Evolutionary conservation across 1,140 invertebrate genomes (phyloP), one percentile per base, ranked within the genome.

Genomic region (Apocrypta bakeri): DNA sequence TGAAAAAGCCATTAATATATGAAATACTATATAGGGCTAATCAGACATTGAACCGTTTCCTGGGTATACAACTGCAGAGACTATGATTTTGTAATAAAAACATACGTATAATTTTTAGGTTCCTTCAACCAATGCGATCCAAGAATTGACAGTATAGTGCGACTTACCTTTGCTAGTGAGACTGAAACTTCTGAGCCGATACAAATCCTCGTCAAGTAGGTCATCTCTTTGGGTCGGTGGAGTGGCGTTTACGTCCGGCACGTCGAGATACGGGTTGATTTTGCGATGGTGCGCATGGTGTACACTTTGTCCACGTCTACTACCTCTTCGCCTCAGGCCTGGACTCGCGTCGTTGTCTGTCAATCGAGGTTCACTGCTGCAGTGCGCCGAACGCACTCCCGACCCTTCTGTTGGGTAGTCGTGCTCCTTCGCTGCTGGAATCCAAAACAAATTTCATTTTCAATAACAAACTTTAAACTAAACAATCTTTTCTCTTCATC

Each of bases 121-220:
- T n/a, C n/a, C n/a, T n/a, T n/a, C n/a, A n/a, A n/a, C n/a, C n/a
- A n/a, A n/a, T n/a, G n/a, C n/a, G n/a, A n/a, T n/a, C n/a, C n/a
- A n/a, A n/a, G n/a, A n/a, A n/a, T n/a, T n/a, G n/a, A n/a, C n/a
- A n/a, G n/a, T n/a, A n/a, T n/a, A n/a, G n/a, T n/a, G n/a, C 12
- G 37, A 81, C 85, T 76, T 95, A 94, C 97, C 97, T 94, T 98
- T 98, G 79, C 95, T 94, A 72, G 97, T 98, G 86, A 97, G 95
- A 90, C 96, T 97, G 92, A 98, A 98, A 78, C 96, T 97, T 85
- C 97, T 93, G 68, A 98, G 94, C 77, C 97, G 92, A 91, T 97
- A 96, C 48, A 95, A 96, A 90, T 96, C 96, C 86, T 96, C 96
- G 86, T 97, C 96, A 25, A 94, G 94, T 68, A 94, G 94, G 31